phyloP scores from a whole-genome alignment of 1,140 invertebrate species.

The Pachypeltis micranthus region DNA sequence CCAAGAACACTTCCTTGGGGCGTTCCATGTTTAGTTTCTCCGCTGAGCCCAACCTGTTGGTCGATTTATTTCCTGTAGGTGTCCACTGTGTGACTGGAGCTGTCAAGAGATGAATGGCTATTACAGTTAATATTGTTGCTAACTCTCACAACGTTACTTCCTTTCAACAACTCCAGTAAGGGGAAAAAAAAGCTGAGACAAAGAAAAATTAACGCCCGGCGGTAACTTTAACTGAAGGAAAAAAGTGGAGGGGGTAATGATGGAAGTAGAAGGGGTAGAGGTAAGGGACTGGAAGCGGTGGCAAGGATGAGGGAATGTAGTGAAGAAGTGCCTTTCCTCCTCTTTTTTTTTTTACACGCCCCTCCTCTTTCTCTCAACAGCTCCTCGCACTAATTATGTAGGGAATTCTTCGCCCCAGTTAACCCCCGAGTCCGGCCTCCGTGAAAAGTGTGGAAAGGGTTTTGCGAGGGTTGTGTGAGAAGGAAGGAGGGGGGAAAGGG shows the following conservation, averaged over 20 bases:
- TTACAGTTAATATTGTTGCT: no score
- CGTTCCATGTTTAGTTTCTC: no score
- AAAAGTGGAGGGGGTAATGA: no score
- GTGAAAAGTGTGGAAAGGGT: not conserved
- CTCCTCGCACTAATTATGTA: constrained; percentile 25
- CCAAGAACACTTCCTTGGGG: no score
- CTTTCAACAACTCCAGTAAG: not conserved
- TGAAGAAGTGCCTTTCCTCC: not conserved
- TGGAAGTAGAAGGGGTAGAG: no score
- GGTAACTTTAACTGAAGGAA: constrained; percentile 6
- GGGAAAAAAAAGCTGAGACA: not conserved
- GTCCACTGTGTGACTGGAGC: no score
- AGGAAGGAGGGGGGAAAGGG: not conserved
- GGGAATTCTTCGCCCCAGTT: constrained; percentile 14
- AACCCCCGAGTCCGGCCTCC: not conserved
- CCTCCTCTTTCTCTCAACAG: constrained; percentile 9
- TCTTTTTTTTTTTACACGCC: not conserved
- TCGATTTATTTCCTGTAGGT: no score
- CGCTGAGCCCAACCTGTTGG: no score
- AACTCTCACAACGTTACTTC: not conserved
- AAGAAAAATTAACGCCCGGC: constrained; percentile 1
- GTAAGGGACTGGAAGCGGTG: no score
- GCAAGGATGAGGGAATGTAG: no score
- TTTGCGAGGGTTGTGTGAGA: not conserved
- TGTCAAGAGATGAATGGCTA: no score